Percentiles rank a stretch among this genome's conserved stretches.
Conservation (phyloP, 2,888 invertebrate genomes). For the Hirtodrosophila cameraria region DNA sequence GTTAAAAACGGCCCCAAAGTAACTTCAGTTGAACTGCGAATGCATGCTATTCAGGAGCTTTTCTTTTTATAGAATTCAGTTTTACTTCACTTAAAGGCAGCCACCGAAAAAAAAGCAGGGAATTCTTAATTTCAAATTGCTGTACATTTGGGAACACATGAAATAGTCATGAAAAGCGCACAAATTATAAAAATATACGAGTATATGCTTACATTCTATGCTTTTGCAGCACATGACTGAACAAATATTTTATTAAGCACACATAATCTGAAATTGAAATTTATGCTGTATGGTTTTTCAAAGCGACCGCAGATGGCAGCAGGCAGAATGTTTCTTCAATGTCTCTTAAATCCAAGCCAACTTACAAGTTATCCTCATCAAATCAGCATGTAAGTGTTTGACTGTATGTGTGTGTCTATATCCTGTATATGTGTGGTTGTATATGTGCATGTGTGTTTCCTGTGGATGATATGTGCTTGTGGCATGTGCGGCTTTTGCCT, state of each 20-base stretch:
- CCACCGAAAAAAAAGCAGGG: too few relatives aligned
- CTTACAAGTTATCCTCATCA: constrained; percentile 66
- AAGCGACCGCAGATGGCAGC: constrained; percentile 29
- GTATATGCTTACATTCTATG: constrained; percentile 4
- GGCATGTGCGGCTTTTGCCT: constrained; percentile 60
- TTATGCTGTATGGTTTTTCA: constrained; percentile 58
- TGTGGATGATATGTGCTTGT: constrained; percentile 46
- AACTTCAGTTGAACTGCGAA: constrained; percentile 9
- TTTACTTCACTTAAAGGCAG: constrained; percentile 3
- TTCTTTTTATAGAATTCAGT: not conserved
- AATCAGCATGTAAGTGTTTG: constrained; percentile 40
- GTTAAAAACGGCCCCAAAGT: constrained; percentile 36
- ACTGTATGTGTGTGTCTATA: constrained; percentile 3
- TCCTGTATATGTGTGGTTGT: not conserved
- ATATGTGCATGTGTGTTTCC: constrained; percentile 8
- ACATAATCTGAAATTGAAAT: constrained; percentile 76
- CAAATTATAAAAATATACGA: constrained; percentile 22
- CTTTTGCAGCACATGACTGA: constrained; percentile 8
- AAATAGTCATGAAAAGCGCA: constrained; percentile 14
- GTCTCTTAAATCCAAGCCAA: constrained; percentile 47
- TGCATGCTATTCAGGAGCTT: constrained; percentile 2
- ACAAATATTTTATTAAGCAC: constrained; percentile 70
- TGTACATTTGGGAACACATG: constrained; percentile 8
- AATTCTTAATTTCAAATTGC: not conserved
- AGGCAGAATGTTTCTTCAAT: constrained; percentile 5